Evolutionary conservation across 2,888 invertebrate species (phyloP).

Genomic region (Chrysolina americana): DNA sequence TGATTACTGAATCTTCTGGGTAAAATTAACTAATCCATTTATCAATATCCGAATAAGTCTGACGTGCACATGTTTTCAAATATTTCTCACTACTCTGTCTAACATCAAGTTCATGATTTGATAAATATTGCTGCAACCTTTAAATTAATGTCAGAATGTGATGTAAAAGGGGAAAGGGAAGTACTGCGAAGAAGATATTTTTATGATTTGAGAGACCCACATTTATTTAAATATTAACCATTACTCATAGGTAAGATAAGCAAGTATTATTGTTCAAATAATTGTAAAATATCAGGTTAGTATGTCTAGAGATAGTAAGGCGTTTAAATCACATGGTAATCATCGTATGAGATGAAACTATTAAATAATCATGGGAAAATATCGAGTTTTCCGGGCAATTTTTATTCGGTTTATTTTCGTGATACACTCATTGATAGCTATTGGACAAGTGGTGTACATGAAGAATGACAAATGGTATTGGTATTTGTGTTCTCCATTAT

Average conservation of each 20-base stretch:
- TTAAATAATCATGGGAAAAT: constrained; percentile 49
- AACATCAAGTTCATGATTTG: background rate
- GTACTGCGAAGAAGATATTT: background rate
- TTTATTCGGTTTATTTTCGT: constrained; percentile 45
- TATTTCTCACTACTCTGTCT: background rate
- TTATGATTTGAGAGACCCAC: constrained; percentile 3
- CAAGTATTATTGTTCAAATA: constrained; percentile 30
- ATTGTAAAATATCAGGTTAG: constrained; percentile 24
- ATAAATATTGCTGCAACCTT: constrained; percentile 3
- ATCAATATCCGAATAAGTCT: background rate
- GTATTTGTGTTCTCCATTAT: constrained; percentile 46
- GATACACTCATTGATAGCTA: constrained; percentile 41
- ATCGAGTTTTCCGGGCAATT: constrained; percentile 47
- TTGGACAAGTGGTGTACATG: constrained; percentile 43
- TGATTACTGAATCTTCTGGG: background rate
- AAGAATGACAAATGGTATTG: constrained; percentile 50
- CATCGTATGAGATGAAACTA: constrained; percentile 11
- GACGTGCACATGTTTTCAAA: background rate
- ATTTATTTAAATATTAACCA: constrained; percentile 27
- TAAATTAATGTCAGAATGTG: constrained; percentile 23
- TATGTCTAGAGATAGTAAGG: constrained; percentile 12
- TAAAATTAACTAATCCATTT: background rate
- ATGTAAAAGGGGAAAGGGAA: constrained; percentile 25
- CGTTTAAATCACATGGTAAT: constrained; percentile 3
- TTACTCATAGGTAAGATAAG: constrained; percentile 29